Percentiles rank a stretch among this genome's conserved stretches.
phyloP scores from a whole-genome alignment of 2,888 invertebrate species.

The Nebria brevicollis region DNA sequence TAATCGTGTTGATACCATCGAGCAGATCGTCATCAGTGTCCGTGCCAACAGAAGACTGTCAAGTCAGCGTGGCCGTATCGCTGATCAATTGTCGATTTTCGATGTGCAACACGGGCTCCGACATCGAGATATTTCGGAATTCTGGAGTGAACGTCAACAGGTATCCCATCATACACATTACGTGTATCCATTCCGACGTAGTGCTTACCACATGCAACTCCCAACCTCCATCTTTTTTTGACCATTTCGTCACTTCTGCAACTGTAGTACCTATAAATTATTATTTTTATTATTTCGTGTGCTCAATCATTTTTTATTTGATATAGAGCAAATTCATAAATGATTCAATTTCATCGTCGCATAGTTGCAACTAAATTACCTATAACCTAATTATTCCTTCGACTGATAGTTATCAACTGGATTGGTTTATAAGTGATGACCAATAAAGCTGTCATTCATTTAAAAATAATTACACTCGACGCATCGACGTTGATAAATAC shows the following conservation, averaged over 20 bases:
- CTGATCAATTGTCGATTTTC: constrained; percentile 8
- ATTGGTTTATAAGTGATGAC: too few relatives aligned
- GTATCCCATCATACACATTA: constrained; percentile 65
- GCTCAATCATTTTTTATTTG: too few relatives aligned
- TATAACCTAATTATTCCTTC: too few relatives aligned
- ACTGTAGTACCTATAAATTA: constrained; percentile 19
- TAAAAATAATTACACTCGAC: too few relatives aligned
- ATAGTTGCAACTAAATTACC: too few relatives aligned
- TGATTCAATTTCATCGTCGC: too few relatives aligned
- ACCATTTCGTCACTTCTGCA: constrained; percentile 64
- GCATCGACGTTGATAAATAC: too few relatives aligned
- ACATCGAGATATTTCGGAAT: constrained; percentile 65
- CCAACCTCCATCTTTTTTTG: constrained; percentile 67
- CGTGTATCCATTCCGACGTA: constrained; percentile 69
- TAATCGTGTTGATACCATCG: not conserved
- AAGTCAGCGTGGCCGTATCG: not conserved
- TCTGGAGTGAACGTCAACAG: constrained; percentile 68
- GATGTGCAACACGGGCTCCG: constrained; percentile 60
- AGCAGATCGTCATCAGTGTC: not conserved
- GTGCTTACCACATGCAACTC: constrained; percentile 67
- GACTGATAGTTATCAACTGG: too few relatives aligned
- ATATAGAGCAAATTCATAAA: too few relatives aligned
- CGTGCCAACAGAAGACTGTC: constrained; percentile 42
- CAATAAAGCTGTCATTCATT: too few relatives aligned
- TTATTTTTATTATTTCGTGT: not conserved